These are phyloP conservation scores for Microtus richardsoni DNA, from an alignment of 2,113 vertebrate species.

Conservation along the genomic window DNA sequence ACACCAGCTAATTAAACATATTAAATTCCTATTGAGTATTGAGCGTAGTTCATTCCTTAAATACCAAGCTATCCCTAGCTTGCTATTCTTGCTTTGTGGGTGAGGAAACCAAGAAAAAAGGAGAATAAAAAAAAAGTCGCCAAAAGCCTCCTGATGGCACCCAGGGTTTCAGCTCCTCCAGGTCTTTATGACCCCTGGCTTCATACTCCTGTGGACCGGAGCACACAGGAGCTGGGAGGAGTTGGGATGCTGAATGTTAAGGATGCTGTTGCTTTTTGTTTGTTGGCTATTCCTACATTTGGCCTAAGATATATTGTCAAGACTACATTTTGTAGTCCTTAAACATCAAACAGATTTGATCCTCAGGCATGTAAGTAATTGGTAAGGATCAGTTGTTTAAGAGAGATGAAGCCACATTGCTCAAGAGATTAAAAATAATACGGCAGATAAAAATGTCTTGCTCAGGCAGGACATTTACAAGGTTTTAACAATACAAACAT, in stretches of 20 bases:
- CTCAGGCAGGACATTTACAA: neutral
- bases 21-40: neutral
- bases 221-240: no score
- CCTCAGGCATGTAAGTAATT: neutral
- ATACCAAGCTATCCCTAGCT: neutral
- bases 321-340: neutral
- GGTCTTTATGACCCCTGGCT: neutral
- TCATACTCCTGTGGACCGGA: neutral
- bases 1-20: neutral
- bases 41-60: neutral
- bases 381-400: neutral
- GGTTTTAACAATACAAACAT: neutral
- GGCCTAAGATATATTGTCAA: neutral
- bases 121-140: neutral
- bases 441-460: neutral
- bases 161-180: neutral
- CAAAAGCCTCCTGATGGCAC: neutral
- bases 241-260: neutral
- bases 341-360: neutral
- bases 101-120: neutral
- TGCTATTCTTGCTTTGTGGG: neutral
- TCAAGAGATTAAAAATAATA: neutral
- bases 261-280: neutral
- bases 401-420: neutral
- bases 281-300: neutral